Percentiles rank a stretch among this genome's conserved stretches.
phyloP scores from a whole-genome alignment of 2,888 invertebrate species.

The Sphaerophoria taeniata region DNA sequence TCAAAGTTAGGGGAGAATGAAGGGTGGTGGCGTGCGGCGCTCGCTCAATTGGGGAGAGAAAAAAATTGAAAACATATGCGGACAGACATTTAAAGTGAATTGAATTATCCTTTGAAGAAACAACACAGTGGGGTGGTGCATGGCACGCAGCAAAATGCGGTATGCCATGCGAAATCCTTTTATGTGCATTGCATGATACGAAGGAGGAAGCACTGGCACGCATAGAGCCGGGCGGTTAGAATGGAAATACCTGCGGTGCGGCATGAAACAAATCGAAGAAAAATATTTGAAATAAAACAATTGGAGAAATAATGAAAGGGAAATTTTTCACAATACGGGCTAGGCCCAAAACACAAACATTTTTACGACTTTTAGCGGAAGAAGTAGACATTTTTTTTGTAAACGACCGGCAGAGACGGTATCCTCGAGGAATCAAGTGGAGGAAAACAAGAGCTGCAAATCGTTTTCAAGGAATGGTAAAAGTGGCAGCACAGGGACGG shows the following conservation, averaged over 20 bases:
- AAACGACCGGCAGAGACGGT: neutral
- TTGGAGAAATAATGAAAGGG: constrained; percentile 60
- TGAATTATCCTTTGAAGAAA: constrained; percentile 71
- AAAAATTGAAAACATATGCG: constrained; percentile 65
- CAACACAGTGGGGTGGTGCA: constrained; percentile 41
- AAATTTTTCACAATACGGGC: constrained; percentile 52
- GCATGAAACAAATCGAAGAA: constrained; percentile 29
- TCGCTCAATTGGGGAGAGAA: neutral
- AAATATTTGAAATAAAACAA: constrained; percentile 65
- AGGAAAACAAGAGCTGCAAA: constrained; percentile 51
- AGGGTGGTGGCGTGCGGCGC: neutral
- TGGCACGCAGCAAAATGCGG: constrained; percentile 20
- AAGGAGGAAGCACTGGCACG: too few relatives aligned
- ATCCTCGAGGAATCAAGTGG: neutral
- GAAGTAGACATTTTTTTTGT: too few relatives aligned
- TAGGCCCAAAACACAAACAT: constrained; percentile 18
- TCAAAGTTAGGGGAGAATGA: neutral
- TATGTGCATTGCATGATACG: constrained; percentile 68
- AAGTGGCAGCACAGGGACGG: neutral
- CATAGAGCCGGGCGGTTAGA: constrained; percentile 19
- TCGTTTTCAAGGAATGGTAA: too few relatives aligned
- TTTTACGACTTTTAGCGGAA: constrained; percentile 61
- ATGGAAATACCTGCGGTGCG: neutral
- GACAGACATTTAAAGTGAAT: constrained; percentile 69
- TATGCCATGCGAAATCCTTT: constrained; percentile 34